phyloP scores from a whole-genome alignment of 2,888 invertebrate species.

The Siphonodentalium dalli region DNA sequence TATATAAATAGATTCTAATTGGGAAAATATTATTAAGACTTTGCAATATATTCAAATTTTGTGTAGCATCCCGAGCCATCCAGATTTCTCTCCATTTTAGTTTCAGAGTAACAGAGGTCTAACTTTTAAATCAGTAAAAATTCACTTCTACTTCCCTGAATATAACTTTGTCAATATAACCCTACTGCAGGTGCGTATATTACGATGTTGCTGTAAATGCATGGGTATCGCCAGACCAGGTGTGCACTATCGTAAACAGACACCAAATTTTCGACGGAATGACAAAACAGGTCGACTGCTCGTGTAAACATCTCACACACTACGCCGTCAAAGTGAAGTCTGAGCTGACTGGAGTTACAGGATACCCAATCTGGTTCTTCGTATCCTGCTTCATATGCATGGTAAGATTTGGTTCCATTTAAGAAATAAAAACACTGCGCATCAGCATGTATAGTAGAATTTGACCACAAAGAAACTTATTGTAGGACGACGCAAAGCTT shows the following conservation, averaged over 20 bases:
- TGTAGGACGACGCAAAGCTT: too few relatives aligned
- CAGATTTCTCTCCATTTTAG: too few relatives aligned
- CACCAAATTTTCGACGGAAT: too few relatives aligned
- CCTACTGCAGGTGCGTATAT: conserved; percentile 53
- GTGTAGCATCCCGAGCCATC: too few relatives aligned
- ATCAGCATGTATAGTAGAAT: too few relatives aligned
- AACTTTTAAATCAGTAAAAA: too few relatives aligned
- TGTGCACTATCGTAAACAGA: conserved; percentile 55
- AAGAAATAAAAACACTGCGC: background rate
- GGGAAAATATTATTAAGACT: too few relatives aligned
- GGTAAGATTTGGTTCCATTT: conserved; percentile 36
- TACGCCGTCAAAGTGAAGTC: conserved; percentile 55
- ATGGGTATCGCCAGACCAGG: conserved; percentile 47
- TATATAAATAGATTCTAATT: too few relatives aligned
- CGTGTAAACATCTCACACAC: conserved; percentile 58
- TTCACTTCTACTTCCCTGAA: too few relatives aligned
- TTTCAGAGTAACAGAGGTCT: too few relatives aligned
- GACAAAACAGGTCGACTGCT: conserved; percentile 58
- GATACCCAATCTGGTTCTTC: conserved; percentile 59
- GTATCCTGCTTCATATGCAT: conserved; percentile 58
- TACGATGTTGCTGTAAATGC: conserved; percentile 42
- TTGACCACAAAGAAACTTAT: too few relatives aligned
- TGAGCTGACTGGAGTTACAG: conserved; percentile 43
- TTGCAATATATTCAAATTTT: too few relatives aligned
- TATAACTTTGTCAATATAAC: background rate